Base-by-base conservation (phyloP, 2,113 vertebrate species). In the Pungitius pungitius region DNA sequence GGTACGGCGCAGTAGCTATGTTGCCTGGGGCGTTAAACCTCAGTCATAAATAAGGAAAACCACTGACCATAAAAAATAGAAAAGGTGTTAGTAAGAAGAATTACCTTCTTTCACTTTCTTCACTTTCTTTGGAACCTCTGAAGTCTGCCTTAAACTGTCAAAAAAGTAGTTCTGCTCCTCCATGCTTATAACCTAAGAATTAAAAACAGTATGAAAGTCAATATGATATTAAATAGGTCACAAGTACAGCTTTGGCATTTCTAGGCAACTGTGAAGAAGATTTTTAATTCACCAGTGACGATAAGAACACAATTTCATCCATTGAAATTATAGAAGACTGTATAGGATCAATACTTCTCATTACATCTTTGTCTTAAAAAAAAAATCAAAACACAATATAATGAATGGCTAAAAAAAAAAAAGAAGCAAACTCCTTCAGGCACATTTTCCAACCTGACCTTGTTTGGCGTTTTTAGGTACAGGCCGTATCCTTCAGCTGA, bases 121-220 rank as follows among this genome's bases (percentile, higher is more conserved):
- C 49, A 78, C 93, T 84, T 94, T 97, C 87, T 90, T 96, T 12
- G 87, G 88, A 80, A 91, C 79, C 45, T 97, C 95, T 52, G 94
- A 93, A 63, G 95, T 85, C n/a, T 95, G 89, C 76, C 93, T 93
- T 58, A 98, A 86, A 47, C 94, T 95, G 90, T 99, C 97, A 51
- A 98, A 99, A 90, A 99, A 98, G 84, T 96, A 99, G 67, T 95
- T 92, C 61, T 94, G 87, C 57, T 98, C 96, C 3, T 96, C 94
- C 87, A 96, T 90, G 81, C 96, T 95, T 73, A 91, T 89, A 30
- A 96, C 87, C 97, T 99, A 63, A 69, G 52, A 61, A 51, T 24
- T n/a, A 14, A 75, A 68, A 60, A 33, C 15, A 72, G n/a, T n/a
- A 59, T 59, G 8, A 1, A 45, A 8, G 35, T 49, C 1, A 14